Conservation (phyloP, 2,797 vertebrate species). For the Lutjanus argentimaculatus region DNA sequence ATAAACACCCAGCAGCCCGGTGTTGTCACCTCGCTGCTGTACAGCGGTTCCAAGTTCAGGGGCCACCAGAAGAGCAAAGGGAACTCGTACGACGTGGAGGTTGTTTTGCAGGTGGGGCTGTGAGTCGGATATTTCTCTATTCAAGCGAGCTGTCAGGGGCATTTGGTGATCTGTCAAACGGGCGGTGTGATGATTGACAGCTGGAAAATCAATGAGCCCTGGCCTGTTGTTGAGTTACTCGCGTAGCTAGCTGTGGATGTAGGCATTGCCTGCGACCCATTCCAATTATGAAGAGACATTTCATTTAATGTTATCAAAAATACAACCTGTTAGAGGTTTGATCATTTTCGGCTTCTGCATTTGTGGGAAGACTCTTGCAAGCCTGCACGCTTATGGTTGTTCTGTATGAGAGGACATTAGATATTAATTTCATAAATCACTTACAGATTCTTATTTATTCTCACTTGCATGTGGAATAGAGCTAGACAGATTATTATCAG, state of each 20-base stretch:
- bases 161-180: constrained; percentile 77
- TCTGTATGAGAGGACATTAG: neutral
- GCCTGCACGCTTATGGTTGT: neutral
- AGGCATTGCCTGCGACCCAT: neutral
- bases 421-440: neutral
- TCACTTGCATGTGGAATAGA: neutral
- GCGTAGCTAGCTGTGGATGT: constrained; percentile 31
- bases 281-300: neutral
- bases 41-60: constrained; percentile 97
- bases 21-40: constrained; percentile 95
- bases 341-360: neutral
- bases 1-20: constrained; percentile 98
- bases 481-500: no score
- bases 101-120: constrained; percentile 94
- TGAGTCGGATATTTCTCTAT: constrained; percentile 14
- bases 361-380: constrained; percentile 4
- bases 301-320: neutral
- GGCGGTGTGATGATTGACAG: constrained; percentile 77
- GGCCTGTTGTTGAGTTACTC: constrained; percentile 53
- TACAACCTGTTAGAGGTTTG: neutral
- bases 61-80: constrained; percentile 99
- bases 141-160: constrained; percentile 56
- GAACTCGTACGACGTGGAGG: constrained; percentile 98
- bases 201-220: constrained; percentile 69
- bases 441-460: neutral